Conservation (phyloP, 2,113 vertebrate species). For the Corythaixoides concolor region DNA sequence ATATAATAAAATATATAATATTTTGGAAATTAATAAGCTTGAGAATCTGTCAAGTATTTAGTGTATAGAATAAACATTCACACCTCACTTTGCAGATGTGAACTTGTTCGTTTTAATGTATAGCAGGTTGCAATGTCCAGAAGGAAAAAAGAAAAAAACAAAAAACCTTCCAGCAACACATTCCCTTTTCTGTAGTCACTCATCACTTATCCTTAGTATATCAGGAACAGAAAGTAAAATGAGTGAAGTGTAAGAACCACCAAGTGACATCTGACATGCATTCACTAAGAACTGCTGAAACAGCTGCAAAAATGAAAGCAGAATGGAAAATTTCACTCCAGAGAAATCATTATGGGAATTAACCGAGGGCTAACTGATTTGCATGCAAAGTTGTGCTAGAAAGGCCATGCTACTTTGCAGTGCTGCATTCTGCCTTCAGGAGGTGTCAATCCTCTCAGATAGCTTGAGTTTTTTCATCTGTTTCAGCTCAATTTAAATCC, state of each 20-base stretch:
- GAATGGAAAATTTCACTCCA: neutral
- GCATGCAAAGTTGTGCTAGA: neutral
- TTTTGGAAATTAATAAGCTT: neutral
- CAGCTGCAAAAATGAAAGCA: neutral
- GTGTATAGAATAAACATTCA: neutral
- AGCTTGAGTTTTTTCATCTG: neutral
- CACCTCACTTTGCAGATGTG: conserved; percentile 17
- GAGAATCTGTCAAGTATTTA: neutral
- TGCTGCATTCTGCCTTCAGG: neutral
- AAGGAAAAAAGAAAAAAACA: neutral
- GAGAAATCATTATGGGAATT: neutral
- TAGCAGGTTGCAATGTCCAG: conserved; percentile 9
- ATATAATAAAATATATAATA: neutral
- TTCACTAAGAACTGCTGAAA: conserved; percentile 17
- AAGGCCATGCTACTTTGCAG: neutral
- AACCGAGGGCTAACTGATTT: neutral
- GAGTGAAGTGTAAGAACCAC: neutral
- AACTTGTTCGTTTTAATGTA: conserved; percentile 12
- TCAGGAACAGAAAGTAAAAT: conserved; percentile 3
- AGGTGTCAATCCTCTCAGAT: neutral
- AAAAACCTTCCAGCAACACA: neutral
- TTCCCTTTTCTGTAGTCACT: conserved; percentile 33
- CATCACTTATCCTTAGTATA: conserved; percentile 6
- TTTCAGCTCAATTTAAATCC: neutral
- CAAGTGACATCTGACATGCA: conserved; percentile 4